Percentiles rank a stretch among this genome's conserved stretches.
Conservation (phyloP, 2,888 invertebrate genomes). For the Ommatoiulus sabulosus region DNA sequence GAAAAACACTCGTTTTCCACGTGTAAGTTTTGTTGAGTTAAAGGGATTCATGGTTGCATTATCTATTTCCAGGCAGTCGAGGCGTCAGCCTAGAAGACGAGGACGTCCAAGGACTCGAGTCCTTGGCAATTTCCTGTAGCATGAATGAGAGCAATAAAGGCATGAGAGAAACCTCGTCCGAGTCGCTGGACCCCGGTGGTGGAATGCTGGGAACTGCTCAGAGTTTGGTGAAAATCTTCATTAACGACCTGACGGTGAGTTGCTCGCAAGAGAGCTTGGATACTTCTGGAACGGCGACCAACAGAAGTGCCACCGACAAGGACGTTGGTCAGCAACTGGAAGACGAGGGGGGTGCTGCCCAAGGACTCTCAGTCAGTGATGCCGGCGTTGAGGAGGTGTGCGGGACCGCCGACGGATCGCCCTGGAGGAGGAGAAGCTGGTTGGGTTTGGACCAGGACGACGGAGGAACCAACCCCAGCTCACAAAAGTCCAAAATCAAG, state of each 20-base stretch:
- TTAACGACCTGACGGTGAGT: conserved; percentile 61
- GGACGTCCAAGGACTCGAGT: conserved; percentile 37
- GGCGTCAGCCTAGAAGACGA: conserved; percentile 23
- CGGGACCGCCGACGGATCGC: conserved; percentile 70
- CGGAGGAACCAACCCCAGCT: not conserved
- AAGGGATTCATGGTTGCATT: not conserved
- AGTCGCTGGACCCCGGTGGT: conserved; percentile 41
- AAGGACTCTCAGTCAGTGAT: not conserved
- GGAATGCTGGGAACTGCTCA: conserved; percentile 56
- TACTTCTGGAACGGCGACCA: conserved; percentile 54
- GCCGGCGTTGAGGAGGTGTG: not conserved
- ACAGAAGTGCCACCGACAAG: conserved; percentile 56
- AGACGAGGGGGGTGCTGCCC: not conserved
- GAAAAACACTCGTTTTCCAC: no score
- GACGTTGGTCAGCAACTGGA: not conserved
- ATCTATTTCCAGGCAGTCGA: not conserved
- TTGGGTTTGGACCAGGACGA: conserved; percentile 80
- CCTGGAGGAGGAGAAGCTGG: conserved; percentile 82
- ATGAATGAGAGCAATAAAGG: conserved; percentile 47
- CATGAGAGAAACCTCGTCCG: conserved; percentile 47
- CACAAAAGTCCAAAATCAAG: conserved; percentile 56
- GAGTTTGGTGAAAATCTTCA: conserved; percentile 61
- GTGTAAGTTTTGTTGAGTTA: no score
- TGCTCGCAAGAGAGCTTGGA: conserved; percentile 61
- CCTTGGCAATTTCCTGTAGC: conserved; percentile 46